Evolutionary conservation across 2,113 vertebrate species (phyloP).

Genomic region (Sprattus sprattus): DNA sequence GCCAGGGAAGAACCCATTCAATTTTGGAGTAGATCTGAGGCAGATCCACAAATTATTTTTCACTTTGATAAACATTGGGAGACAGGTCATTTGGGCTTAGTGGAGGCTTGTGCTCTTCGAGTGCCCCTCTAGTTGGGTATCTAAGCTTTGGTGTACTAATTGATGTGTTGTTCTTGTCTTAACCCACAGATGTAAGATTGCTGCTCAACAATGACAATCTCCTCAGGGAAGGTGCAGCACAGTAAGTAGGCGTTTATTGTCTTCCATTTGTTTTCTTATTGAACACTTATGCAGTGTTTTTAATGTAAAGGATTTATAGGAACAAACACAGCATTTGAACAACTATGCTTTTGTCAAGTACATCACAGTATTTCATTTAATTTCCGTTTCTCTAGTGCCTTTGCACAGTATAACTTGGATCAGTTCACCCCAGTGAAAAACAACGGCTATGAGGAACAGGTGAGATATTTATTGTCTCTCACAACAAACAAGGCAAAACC

Average conservation of each 20-base stretch:
- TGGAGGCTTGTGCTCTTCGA: too few relatives aligned
- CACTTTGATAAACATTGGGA: too few relatives aligned
- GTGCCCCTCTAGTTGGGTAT: neutral
- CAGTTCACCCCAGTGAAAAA: slow-evolving; percentile 91
- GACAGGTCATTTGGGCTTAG: too few relatives aligned
- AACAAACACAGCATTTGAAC: neutral
- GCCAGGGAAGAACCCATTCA: too few relatives aligned
- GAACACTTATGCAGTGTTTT: neutral
- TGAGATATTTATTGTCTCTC: neutral
- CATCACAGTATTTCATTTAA: neutral
- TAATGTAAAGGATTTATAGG: neutral
- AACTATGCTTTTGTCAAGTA: neutral
- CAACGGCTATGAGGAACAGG: slow-evolving; percentile 83
- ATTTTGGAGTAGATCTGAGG: too few relatives aligned
- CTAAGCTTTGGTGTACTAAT: neutral
- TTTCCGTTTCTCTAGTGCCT: slow-evolving; percentile 75
- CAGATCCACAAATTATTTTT: too few relatives aligned
- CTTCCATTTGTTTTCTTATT: neutral
- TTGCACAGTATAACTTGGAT: slow-evolving; percentile 98
- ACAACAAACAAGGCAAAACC: neutral
- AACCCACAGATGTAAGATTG: slow-evolving; percentile 82
- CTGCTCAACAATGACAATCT: slow-evolving; percentile 92
- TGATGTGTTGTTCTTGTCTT: neutral
- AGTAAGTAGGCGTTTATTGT: slow-evolving; percentile 73
- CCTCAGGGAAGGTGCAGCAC: slow-evolving; percentile 90